These are phyloP conservation scores for Pachyseris speciosa DNA, from an alignment of 64 coral and sea anemone species.

Conservation along the genomic window DNA sequence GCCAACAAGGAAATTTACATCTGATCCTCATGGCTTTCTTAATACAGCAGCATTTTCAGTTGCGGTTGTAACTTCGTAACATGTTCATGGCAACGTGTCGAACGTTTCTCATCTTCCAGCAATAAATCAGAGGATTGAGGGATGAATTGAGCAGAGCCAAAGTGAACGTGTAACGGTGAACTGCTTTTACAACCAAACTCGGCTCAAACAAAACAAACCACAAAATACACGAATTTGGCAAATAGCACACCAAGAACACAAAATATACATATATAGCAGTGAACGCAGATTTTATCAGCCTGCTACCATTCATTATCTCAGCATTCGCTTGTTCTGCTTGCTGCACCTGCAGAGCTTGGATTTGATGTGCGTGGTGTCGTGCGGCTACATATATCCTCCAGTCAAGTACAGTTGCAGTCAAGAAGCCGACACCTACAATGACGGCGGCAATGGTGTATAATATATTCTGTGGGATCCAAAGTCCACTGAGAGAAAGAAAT, in stretches of 20 bases:
- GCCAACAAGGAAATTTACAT: too few species aligned
- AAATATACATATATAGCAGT: neutral
- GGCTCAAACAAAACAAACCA: neutral
- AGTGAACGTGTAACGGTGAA: neutral
- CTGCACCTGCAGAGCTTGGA: neutral
- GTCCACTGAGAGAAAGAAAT: neutral
- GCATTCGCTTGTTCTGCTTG: neutral
- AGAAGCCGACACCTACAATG: neutral
- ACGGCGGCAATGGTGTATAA: neutral
- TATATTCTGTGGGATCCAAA: neutral
- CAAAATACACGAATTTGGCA: neutral
- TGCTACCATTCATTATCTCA: neutral
- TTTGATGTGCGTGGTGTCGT: neutral
- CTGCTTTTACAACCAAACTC: neutral
- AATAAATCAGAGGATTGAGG: neutral
- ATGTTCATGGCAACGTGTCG: neutral
- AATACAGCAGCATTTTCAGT: too few species aligned
- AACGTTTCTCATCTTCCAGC: neutral
- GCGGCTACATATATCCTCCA: neutral
- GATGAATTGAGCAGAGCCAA: neutral
- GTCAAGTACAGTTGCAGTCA: neutral
- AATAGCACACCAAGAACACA: slow-evolving; percentile 8
- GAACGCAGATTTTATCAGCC: slow-evolving; percentile 1
- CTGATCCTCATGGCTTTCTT: too few species aligned
- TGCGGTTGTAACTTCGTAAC: too few species aligned